A percentile compares a stretch with the other conserved stretches of the same genome.
Evolutionary conservation across 2,113 vertebrate genomes (phyloP).

Genomic region (Acrocephalus kingi): DNA sequence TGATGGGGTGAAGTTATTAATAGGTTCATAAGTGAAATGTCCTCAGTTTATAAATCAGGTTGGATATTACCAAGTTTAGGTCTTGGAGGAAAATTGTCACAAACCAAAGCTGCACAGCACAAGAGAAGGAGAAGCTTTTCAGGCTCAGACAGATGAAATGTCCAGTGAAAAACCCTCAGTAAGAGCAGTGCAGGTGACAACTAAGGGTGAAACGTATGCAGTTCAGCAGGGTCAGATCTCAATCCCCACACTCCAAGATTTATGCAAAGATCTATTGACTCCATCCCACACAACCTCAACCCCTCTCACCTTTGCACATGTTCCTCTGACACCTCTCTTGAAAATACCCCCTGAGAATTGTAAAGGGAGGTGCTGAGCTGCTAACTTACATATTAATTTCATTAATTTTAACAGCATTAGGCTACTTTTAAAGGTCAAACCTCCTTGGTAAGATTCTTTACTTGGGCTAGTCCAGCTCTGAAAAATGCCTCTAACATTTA

Average conservation of each 20-base stretch:
- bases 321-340: not conserved
- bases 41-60: not conserved
- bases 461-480: not conserved
- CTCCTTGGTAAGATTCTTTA: not conserved
- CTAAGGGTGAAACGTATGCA: not conserved
- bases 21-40: rapidly evolving
- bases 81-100: not conserved
- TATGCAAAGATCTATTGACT: not conserved
- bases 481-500: not conserved
- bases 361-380: slow-evolving; percentile 6
- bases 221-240: not conserved
- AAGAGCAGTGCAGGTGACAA: not conserved
- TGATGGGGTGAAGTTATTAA: not conserved
- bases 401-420: slow-evolving; percentile 41
- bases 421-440: slow-evolving; percentile 23
- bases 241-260: not conserved
- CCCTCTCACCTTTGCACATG: not conserved
- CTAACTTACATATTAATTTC: slow-evolving; percentile 6
- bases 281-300: not conserved
- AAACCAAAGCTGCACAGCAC: not conserved
- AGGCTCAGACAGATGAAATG: not conserved
- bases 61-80: not conserved
- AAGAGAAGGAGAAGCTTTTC: not conserved
- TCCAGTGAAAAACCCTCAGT: rapidly evolving
- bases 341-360: not conserved